phyloP scores from a whole-genome alignment of 2,113 vertebrate species.

The Hoplias malabaricus region DNA sequence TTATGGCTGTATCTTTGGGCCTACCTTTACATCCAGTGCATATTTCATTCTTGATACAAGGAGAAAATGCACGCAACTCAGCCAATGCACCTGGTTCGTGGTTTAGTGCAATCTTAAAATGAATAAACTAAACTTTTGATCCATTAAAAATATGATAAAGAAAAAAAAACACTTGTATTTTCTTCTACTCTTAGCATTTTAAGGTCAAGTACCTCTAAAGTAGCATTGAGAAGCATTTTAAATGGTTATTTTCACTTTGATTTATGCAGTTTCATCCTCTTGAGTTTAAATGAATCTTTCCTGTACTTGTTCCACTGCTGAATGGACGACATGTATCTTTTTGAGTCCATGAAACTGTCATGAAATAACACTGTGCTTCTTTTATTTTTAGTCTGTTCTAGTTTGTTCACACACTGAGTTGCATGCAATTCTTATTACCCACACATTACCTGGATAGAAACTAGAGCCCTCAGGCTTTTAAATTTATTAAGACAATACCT shows the following conservation, averaged over 20 bases:
- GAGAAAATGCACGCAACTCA: no score
- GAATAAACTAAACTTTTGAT: no score
- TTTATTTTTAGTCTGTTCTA: not conserved
- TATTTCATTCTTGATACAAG: no score
- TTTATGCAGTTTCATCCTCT: not conserved
- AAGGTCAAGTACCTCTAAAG: not conserved
- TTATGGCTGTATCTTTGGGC: no score
- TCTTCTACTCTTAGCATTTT: not conserved
- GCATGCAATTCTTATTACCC: not conserved
- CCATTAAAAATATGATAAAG: no score
- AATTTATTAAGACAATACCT: conserved; percentile 24
- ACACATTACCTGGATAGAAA: conserved; percentile 1
- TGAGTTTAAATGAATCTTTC: not conserved
- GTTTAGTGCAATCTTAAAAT: no score
- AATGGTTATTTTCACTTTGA: not conserved
- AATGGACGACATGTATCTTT: not conserved
- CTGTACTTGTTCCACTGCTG: not conserved
- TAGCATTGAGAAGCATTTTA: not conserved
- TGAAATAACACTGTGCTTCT: no score
- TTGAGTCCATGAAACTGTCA: not conserved
- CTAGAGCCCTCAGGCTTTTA: not conserved
- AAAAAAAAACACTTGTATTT: not conserved
- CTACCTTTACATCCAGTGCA: no score
- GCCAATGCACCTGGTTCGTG: no score
- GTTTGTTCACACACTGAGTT: not conserved